Evolutionary conservation across 92 coral and sea anemone species (phyloP).

Genomic region (Heliopora coerulea): DNA sequence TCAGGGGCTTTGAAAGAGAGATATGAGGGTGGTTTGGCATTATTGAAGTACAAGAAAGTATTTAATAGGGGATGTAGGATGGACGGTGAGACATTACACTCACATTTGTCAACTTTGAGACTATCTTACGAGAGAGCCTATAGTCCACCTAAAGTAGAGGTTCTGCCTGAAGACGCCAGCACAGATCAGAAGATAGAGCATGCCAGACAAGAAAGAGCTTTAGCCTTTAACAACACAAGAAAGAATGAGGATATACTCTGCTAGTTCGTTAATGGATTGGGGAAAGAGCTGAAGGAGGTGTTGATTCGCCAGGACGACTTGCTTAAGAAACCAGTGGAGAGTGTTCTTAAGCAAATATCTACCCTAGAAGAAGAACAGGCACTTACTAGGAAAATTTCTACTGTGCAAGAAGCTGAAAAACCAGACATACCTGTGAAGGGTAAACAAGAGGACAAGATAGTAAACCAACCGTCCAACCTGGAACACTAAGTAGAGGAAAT

Average conservation of each 20-base stretch:
- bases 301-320: slow-evolving; percentile 50
- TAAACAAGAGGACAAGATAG: background rate
- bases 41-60: slow-evolving; percentile 55
- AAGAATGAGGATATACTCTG: slow-evolving; percentile 51
- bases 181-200: slow-evolving; percentile 40
- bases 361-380: slow-evolving; percentile 45
- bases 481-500: slow-evolving; percentile 45
- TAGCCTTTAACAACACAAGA: slow-evolving; percentile 44
- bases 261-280: slow-evolving; percentile 51
- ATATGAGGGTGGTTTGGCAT: slow-evolving; percentile 58
- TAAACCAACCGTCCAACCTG: background rate
- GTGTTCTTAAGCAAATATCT: slow-evolving; percentile 45
- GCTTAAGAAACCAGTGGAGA: slow-evolving; percentile 36
- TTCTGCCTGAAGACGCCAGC: slow-evolving; percentile 41
- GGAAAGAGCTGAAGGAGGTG: slow-evolving; percentile 43
- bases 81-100: slow-evolving; percentile 55
- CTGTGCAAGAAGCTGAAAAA: slow-evolving; percentile 27
- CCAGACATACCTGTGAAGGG: background rate
- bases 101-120: slow-evolving; percentile 49
- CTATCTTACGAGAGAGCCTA: slow-evolving; percentile 54
- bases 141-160: slow-evolving; percentile 45
- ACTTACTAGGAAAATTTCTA: slow-evolving; percentile 22
- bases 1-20: slow-evolving; percentile 52
- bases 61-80: slow-evolving; percentile 16
- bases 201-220: slow-evolving; percentile 45